Conservation (phyloP, 2,888 invertebrate species). For the Mycogona germanica region DNA sequence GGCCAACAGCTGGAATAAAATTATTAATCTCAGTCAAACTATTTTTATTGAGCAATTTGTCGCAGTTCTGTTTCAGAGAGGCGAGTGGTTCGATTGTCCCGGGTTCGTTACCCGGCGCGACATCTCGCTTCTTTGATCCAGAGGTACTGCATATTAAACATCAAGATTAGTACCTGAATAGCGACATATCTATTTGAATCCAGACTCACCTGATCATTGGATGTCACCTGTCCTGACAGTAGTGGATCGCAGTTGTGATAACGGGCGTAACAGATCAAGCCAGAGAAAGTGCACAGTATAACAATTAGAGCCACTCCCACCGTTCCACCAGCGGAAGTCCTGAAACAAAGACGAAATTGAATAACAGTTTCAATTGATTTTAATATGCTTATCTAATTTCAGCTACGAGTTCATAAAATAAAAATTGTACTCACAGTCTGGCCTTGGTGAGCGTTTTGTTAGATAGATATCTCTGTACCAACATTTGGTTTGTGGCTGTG, state of each 20-base stretch:
- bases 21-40: background rate
- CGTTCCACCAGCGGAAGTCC: background rate
- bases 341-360: background rate
- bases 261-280: background rate
- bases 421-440: background rate
- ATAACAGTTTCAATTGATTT: background rate
- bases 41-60: background rate
- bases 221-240: background rate
- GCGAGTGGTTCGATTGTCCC: too few species aligned
- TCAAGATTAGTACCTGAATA: background rate
- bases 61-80: too few species aligned
- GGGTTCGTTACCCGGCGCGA: too few species aligned
- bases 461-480: slow-evolving; percentile 5
- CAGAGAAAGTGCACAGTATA: background rate
- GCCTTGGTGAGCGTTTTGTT: background rate
- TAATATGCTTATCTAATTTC: background rate
- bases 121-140: too few species aligned
- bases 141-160: too few species aligned
- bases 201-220: background rate
- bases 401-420: background rate
- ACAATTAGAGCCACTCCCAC: background rate
- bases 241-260: slow-evolving; percentile 3
- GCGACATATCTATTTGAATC: background rate
- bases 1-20: slow-evolving; percentile 2
- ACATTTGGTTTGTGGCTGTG: slow-evolving; percentile 1